These are phyloP conservation scores for Stercorarius parasiticus DNA, from an alignment of 2,113 vertebrate species.

Conservation along the genomic window DNA sequence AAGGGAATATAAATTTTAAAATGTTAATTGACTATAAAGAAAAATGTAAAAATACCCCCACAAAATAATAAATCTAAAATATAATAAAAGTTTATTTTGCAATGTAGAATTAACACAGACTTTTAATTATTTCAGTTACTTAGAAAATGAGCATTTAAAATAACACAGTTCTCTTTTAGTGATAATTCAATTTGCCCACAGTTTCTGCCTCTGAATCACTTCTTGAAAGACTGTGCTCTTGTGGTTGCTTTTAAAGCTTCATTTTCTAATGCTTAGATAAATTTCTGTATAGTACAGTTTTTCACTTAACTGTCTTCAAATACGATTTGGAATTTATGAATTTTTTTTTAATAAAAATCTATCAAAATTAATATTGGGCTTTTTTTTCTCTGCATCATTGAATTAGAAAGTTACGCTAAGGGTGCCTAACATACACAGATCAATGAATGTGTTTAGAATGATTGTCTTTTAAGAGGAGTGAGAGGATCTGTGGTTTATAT, in stretches of 20 bases:
- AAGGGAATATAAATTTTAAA: background rate
- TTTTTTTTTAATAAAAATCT: background rate
- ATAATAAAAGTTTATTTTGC: background rate
- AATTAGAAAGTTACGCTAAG: background rate
- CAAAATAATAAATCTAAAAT: background rate
- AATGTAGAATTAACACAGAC: background rate
- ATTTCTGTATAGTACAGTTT: background rate
- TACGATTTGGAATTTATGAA: background rate
- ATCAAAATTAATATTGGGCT: background rate
- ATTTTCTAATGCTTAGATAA: background rate
- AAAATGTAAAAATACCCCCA: background rate
- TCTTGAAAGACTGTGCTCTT: background rate
- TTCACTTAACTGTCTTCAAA: background rate
- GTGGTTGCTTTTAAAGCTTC: background rate
- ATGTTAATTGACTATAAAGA: background rate
- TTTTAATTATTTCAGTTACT: constrained; percentile 6
- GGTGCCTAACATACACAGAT: background rate
- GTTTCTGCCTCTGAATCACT: background rate
- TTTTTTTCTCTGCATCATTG: background rate
- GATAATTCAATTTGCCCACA: background rate
- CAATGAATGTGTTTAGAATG: background rate
- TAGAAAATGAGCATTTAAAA: background rate
- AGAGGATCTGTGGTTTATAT: background rate
- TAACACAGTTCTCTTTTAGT: background rate
- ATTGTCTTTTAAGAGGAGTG: background rate